These are phyloP conservation scores for Plusia festucae DNA, from an alignment of 2,888 invertebrate species.

Conservation along the genomic window DNA sequence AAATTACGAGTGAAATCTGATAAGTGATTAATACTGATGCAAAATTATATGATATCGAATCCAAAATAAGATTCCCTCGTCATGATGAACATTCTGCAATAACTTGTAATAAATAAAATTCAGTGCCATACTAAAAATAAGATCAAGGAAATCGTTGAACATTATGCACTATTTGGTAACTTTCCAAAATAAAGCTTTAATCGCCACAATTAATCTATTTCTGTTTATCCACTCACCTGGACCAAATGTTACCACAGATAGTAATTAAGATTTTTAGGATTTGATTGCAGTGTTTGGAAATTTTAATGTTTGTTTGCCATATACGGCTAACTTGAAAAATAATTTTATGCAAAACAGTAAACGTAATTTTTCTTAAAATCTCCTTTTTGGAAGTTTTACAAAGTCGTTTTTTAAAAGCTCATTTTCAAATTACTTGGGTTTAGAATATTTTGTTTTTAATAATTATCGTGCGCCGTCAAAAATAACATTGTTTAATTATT, in stretches of 20 bases:
- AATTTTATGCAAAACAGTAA: background rate
- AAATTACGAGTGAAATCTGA: no score
- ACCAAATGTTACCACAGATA: slow-evolving; percentile 34
- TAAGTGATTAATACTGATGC: no score
- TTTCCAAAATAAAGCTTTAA: slow-evolving; percentile 50
- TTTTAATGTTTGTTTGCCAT: slow-evolving; percentile 6
- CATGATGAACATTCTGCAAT: no score
- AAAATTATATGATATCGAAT: no score
- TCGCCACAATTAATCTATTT: slow-evolving; percentile 50
- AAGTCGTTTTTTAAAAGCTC: no score
- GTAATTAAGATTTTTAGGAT: slow-evolving; percentile 54
- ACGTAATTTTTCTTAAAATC: background rate
- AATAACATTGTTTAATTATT: no score
- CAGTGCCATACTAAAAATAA: no score
- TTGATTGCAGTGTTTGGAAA: slow-evolving; percentile 39
- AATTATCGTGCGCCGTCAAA: no score
- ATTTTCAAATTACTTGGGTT: no score
- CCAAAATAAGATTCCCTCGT: no score
- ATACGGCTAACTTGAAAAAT: slow-evolving; percentile 3
- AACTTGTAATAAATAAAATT: no score
- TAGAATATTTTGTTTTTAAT: no score
- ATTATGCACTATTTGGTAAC: slow-evolving; percentile 37
- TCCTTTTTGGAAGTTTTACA: background rate
- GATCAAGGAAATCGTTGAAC: slow-evolving; percentile 24
- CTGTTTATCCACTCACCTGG: slow-evolving; percentile 43